Evolutionary conservation across 1,140 invertebrate genomes (phyloP).

Genomic region (Lamellibrachia luymesi): DNA sequence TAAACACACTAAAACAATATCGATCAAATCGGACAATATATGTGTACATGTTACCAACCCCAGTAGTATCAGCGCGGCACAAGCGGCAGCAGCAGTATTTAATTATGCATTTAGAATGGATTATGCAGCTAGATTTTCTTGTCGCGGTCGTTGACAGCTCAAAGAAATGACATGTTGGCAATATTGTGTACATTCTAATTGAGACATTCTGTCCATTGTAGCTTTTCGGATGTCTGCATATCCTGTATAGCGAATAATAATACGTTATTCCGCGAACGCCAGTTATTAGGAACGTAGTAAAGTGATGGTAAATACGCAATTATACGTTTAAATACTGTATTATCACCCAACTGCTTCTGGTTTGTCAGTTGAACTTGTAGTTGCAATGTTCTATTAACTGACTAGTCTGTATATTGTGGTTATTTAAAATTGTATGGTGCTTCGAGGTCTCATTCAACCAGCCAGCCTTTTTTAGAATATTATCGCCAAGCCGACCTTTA

Average conservation of each 20-base stretch:
- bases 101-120: background rate
- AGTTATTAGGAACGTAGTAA: background rate
- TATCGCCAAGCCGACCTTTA: too few species aligned
- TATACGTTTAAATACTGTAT: background rate
- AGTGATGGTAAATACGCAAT: background rate
- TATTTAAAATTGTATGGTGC: too few species aligned
- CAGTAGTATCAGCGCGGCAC: too few species aligned
- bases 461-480: too few species aligned
- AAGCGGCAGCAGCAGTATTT: too few species aligned
- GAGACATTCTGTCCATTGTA: background rate
- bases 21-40: too few species aligned
- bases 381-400: too few species aligned
- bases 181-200: background rate
- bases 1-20: too few species aligned
- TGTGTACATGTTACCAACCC: too few species aligned
- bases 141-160: background rate
- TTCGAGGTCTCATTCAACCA: too few species aligned
- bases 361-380: background rate
- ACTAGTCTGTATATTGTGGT: too few species aligned
- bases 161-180: background rate
- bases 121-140: background rate
- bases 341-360: background rate
- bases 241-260: background rate
- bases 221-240: background rate
- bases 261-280: background rate